A percentile compares a stretch with the other conserved stretches of the same genome.
These are phyloP conservation scores for Frankliniella fusca DNA, from an alignment of 2,888 invertebrate genomes.

Conservation along the genomic window DNA sequence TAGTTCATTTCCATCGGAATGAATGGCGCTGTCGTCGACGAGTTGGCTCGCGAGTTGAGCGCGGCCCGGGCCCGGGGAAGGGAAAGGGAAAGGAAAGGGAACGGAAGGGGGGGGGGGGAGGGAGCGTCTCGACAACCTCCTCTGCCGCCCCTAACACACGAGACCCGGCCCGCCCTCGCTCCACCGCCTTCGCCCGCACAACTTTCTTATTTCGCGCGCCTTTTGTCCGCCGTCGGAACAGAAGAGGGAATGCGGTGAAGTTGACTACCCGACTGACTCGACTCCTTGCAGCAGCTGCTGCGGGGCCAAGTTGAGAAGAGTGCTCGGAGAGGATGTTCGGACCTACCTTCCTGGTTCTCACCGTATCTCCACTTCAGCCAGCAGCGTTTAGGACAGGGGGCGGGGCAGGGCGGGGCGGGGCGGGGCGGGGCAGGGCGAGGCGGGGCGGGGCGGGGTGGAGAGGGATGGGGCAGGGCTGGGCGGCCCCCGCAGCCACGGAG, in stretches of 20 bases:
- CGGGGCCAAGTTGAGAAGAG: not conserved
- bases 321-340: no score
- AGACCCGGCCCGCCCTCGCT: not conserved
- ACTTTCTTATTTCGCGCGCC: constrained; percentile 17
- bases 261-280: not conserved
- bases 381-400: no score
- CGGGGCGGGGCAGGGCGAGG: not conserved
- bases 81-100: not conserved
- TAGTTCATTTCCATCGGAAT: constrained; percentile 20
- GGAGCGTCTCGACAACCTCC: not conserved
- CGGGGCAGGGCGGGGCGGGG: not conserved
- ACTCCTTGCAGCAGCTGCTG: not conserved
- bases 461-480: no score
- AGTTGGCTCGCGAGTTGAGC: not conserved
- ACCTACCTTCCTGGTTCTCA: no score
- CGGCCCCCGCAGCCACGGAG: not conserved
- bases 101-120: not conserved
- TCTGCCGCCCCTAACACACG: not conserved
- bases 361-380: no score
- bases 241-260: constrained; percentile 10
- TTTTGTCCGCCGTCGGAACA: constrained; percentile 6
- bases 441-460: no score
- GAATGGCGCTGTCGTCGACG: not conserved
- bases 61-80: not conserved
- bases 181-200: not conserved